Conservation (phyloP, 2,113 vertebrate species). For the Hippocampus barbouri region DNA sequence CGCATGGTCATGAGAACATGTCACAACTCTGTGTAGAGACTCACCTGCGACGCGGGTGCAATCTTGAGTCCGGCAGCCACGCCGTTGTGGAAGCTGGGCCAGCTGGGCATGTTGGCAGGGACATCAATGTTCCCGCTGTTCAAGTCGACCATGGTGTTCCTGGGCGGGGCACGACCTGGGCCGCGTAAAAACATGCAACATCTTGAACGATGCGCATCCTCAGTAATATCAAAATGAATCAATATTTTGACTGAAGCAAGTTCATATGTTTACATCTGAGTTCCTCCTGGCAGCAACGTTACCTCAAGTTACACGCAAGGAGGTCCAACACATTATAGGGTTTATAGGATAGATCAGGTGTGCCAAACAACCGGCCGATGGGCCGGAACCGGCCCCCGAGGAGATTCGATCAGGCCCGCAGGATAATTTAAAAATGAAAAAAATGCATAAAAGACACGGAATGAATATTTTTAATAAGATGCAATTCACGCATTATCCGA, state of each 20-base stretch:
- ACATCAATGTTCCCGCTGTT: constrained; percentile 97
- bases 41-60: constrained; percentile 86
- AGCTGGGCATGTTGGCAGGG: constrained; percentile 95
- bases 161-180: constrained; percentile 87
- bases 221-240: not conserved
- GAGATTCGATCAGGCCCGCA: no score
- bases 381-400: no score
- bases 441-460: no score
- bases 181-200: not conserved
- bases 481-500: no score
- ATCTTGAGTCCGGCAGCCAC: constrained; percentile 95
- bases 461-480: no score
- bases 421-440: no score
- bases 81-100: constrained; percentile 97
- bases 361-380: no score
- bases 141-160: constrained; percentile 91
- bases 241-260: not conserved
- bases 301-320: no score
- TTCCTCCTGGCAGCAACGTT: no score
- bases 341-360: no score
- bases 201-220: not conserved
- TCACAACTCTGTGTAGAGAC: not conserved
- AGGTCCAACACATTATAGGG: no score
- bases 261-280: not conserved
- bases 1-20: no score